Conservation (phyloP, 1,140 invertebrate species). For the Drosophila trapezifrons region DNA sequence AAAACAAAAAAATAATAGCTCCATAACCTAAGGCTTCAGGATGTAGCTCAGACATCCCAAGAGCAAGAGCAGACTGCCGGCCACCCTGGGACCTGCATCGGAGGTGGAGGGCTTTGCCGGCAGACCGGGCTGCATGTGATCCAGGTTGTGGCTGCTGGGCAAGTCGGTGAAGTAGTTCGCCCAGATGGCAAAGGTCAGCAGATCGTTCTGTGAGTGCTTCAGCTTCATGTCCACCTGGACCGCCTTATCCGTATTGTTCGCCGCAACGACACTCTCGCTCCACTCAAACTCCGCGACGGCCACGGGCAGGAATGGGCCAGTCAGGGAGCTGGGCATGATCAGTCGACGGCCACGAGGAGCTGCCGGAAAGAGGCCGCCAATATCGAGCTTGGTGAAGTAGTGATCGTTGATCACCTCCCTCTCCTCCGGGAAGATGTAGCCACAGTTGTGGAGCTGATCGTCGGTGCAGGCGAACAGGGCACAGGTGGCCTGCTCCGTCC, state of each 20-base stretch:
- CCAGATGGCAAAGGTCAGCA: slow-evolving; percentile 78
- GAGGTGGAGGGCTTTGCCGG: background rate
- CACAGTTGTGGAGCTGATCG: slow-evolving; percentile 67
- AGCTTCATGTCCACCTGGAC: slow-evolving; percentile 33
- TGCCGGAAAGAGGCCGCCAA: slow-evolving; percentile 54
- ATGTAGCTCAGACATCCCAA: background rate
- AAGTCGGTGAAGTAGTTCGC: slow-evolving; percentile 66
- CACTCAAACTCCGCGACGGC: slow-evolving; percentile 51
- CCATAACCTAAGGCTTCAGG: background rate
- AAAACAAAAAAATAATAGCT: too few relatives aligned
- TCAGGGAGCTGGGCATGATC: slow-evolving; percentile 77
- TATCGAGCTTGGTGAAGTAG: slow-evolving; percentile 55
- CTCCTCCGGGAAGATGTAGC: slow-evolving; percentile 48
- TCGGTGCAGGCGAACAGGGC: slow-evolving; percentile 83
- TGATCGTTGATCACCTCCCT: slow-evolving; percentile 41
- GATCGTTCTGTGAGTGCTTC: slow-evolving; percentile 51
- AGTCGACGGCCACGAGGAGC: slow-evolving; percentile 58
- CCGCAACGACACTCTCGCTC: slow-evolving; percentile 38
- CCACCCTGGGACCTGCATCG: background rate
- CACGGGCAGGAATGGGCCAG: slow-evolving; percentile 64
- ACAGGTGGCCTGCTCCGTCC: slow-evolving; percentile 82
- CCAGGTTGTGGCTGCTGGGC: slow-evolving; percentile 57
- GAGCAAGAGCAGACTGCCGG: background rate
- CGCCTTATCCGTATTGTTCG: background rate
- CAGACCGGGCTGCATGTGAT: slow-evolving; percentile 53